These are phyloP conservation scores for Macrotis lagotis DNA, from an alignment of 2,113 vertebrate species.

Conservation along the genomic window DNA sequence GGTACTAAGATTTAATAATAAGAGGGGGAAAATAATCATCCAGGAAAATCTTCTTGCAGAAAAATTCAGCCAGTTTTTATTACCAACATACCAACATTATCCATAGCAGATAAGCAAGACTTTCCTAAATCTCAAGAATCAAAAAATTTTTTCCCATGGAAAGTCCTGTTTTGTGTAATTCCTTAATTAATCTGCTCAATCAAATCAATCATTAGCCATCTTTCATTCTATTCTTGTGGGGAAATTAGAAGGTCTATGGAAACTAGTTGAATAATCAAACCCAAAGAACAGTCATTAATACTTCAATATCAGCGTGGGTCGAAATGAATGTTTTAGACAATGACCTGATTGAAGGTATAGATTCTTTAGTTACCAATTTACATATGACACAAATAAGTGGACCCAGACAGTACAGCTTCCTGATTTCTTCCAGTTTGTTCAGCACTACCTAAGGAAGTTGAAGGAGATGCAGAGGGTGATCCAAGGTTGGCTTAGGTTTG, in stretches of 20 bases:
- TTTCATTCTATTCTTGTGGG: neutral
- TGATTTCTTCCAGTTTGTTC: neutral
- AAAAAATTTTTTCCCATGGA: neutral
- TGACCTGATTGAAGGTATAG: neutral
- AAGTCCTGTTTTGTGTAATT: neutral
- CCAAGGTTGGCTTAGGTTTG: neutral
- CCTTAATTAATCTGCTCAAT: neutral
- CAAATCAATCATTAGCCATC: neutral
- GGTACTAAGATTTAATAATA: neutral
- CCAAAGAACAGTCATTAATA: neutral
- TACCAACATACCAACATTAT: too few species aligned
- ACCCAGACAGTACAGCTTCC: neutral
- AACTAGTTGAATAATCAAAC: neutral
- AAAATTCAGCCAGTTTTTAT: too few species aligned
- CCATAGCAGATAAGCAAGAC: neutral
- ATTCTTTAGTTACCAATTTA: neutral
- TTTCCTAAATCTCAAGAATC: neutral
- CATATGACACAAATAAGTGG: neutral
- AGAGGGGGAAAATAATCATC: too few species aligned
- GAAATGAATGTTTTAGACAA: neutral
- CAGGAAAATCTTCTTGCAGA: too few species aligned
- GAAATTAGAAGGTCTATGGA: neutral
- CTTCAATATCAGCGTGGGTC: neutral
- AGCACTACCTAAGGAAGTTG: neutral
- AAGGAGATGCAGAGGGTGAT: neutral